These are phyloP conservation scores for Metopia argyrocephala DNA, from an alignment of 2,888 invertebrate genomes.

Conservation along the genomic window DNA sequence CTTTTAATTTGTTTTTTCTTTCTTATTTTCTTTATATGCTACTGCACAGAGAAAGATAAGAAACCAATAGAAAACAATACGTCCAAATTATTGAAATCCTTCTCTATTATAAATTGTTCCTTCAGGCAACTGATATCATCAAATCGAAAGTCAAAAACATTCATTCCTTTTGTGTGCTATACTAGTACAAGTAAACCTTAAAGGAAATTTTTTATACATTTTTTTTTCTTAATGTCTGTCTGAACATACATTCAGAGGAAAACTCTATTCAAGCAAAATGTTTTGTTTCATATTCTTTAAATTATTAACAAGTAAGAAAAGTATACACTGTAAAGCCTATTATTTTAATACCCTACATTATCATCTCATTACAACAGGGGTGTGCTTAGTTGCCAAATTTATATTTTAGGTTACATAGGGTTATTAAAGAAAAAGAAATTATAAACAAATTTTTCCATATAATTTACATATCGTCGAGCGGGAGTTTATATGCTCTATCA, in stretches of 20 bases:
- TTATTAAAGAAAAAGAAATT: no score
- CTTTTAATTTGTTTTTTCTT: conserved; percentile 4
- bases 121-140: conserved; percentile 41
- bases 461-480: no score
- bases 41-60: conserved; percentile 26
- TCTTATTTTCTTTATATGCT: neutral
- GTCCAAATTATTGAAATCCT: conserved; percentile 22
- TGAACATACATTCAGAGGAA: neutral
- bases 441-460: no score
- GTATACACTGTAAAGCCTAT: no score
- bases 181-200: no score
- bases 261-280: conserved; percentile 15
- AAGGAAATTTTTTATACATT: no score
- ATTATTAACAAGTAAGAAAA: no score
- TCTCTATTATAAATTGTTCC: conserved; percentile 22
- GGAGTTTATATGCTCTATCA: no score
- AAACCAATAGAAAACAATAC: neutral
- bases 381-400: no score
- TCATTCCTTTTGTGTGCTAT: neutral
- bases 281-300: conserved; percentile 31
- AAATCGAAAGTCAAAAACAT: conserved; percentile 33
- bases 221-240: neutral
- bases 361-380: no score
- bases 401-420: no score
- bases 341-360: no score